Evolutionary conservation across 23 tunicate genomes (phyloP), one percentile per base, ranked within the genome.

Genomic region (Ciona savignyi): DNA sequence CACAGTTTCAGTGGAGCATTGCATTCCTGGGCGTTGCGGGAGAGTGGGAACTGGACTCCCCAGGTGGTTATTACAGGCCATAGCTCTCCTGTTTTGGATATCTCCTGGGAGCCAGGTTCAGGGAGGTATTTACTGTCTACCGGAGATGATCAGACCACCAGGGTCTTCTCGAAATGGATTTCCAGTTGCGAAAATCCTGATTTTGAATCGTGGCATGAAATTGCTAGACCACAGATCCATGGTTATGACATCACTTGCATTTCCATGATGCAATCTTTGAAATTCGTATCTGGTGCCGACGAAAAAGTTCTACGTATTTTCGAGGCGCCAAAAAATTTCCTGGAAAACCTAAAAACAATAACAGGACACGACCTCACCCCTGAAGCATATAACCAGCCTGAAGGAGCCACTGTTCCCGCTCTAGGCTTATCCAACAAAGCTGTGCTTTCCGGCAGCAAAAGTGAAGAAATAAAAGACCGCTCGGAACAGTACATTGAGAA

Each of bases 341-440:
- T 84, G 23, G 67, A 72, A 23, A 95, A 89, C 35, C 71, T 95
- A 28, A 32, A 42, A 66, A 66, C 51, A 1, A 30, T 94, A 3
- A 74, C 95, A 26, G 25, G 35, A 3, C 63, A 33, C 63, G 48
- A 60, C 6, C 27, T 77, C 22, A 35, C 23, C 25, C 70, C 19
- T 61, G 62, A 33, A 4, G 23, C 21, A 27, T n/a, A 19, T 29
- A 71, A 61, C 3, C 88, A 77, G 1, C 87, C 96, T 3, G 89
- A 89, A 66, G 96, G 99, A 21, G 99, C 99, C 21, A 70, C 96
- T 66, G 96, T 95, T 19, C 99, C 99, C 33, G 99, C 99, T 23
- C 74, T 95, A 27, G 99, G 99, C 9, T 61, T 95, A 3, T 88
- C 96, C 27, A 95, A 95, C 76, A 95, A 95, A 80, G 93, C 88